Conservation (phyloP, 2,797 vertebrate species). For the Anas flavirostris region DNA sequence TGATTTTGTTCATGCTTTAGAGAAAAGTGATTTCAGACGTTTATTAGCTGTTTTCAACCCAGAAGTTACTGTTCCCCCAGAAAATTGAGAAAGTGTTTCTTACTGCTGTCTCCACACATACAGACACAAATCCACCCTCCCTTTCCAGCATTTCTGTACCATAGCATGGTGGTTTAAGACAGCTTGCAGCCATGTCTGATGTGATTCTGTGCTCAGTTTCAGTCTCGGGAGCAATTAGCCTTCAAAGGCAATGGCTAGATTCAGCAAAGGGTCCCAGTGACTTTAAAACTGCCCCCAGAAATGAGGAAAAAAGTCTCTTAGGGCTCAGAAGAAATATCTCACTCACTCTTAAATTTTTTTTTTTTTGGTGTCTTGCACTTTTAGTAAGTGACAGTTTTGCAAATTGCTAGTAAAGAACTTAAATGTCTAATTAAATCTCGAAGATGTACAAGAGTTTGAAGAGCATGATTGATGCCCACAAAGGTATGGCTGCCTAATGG, state of each 20-base stretch:
- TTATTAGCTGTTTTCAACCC: neutral
- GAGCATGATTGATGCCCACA: constrained; percentile 94
- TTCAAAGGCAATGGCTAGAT: neutral
- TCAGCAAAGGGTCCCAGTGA: neutral
- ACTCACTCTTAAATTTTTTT: constrained; percentile 5
- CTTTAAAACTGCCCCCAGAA: neutral
- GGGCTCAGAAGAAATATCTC: constrained; percentile 13
- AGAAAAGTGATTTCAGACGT: neutral
- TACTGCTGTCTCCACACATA: accelerated
- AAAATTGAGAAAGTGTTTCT: neutral
- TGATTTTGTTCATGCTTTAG: accelerated
- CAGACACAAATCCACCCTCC: neutral
- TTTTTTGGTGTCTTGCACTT: constrained; percentile 75
- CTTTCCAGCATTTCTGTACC: neutral
- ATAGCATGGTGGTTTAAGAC: neutral
- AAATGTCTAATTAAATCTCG: constrained; percentile 85
- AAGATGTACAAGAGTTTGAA: constrained; percentile 82
- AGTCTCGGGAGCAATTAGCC: neutral
- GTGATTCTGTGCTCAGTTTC: neutral
- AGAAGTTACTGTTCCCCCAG: accelerated
- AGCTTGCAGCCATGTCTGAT: neutral
- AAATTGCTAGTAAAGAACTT: constrained; percentile 84
- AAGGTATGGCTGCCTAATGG: constrained; percentile 90
- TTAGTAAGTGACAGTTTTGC: constrained; percentile 82
- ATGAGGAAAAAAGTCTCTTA: constrained; percentile 13